Evolutionary conservation across 2,888 invertebrate species (phyloP).

Genomic region (Stegophylla sp.): DNA sequence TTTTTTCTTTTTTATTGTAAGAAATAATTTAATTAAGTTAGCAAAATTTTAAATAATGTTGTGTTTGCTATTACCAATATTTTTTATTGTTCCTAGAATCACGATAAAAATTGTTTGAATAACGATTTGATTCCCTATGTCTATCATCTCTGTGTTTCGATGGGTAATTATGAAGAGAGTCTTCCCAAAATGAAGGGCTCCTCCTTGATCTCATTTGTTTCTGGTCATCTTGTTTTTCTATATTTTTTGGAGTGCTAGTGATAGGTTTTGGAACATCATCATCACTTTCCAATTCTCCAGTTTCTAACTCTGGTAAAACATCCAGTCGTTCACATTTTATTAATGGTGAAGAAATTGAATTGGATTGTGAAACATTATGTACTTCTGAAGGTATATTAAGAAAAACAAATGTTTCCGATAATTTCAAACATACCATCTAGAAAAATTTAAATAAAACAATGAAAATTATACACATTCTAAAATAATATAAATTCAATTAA

Average conservation of each 20-base stretch:
- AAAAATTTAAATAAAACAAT: slow-evolving; percentile 5
- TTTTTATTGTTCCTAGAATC: slow-evolving; percentile 31
- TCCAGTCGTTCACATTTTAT: slow-evolving; percentile 3
- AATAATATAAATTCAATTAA: background rate
- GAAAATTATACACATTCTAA: background rate
- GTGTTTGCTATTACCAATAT: slow-evolving; percentile 15
- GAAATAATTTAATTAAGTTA: too few relatives aligned
- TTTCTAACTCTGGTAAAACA: background rate
- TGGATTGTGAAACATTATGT: background rate
- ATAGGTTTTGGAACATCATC: background rate
- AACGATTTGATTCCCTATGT: slow-evolving; percentile 15
- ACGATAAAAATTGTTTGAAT: slow-evolving; percentile 16
- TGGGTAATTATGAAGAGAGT: slow-evolving; percentile 25
- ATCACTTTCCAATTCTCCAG: background rate
- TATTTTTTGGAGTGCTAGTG: slow-evolving; percentile 33
- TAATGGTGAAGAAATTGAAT: background rate
- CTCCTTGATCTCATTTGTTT: slow-evolving; percentile 36
- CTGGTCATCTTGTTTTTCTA: background rate
- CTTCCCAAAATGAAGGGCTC: slow-evolving; percentile 50
- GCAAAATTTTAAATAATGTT: too few relatives aligned
- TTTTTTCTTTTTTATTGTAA: too few relatives aligned
- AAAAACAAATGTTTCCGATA: slow-evolving; percentile 17
- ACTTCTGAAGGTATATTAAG: slow-evolving; percentile 38
- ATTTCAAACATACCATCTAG: slow-evolving; percentile 30
- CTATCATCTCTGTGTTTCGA: slow-evolving; percentile 29